Conservation (phyloP, 2,113 vertebrate species). For the Jacana jacana region DNA sequence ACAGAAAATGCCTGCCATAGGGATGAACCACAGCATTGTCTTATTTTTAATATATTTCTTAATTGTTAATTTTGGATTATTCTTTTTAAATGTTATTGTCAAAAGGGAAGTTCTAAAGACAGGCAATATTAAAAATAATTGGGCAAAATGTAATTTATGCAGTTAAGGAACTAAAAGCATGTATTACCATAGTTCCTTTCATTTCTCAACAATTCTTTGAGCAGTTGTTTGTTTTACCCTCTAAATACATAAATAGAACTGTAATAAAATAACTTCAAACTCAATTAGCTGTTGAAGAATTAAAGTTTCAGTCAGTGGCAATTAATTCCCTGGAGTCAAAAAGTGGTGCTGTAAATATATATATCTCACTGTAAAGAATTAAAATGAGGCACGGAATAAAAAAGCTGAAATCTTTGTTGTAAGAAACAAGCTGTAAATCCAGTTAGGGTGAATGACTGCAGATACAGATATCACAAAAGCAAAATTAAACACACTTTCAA, state of each 20-base stretch:
- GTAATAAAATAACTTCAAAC: background rate
- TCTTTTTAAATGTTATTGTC: background rate
- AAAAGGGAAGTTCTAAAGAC: background rate
- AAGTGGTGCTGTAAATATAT: background rate
- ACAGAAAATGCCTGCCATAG: background rate
- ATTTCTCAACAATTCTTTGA: background rate
- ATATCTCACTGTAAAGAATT: background rate
- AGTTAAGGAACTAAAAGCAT: background rate
- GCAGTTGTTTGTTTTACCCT: background rate
- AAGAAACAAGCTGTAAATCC: background rate
- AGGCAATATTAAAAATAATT: background rate
- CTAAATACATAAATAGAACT: background rate
- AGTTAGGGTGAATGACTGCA: background rate
- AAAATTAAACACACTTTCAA: background rate
- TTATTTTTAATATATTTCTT: background rate
- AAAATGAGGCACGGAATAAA: background rate
- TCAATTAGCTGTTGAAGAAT: background rate
- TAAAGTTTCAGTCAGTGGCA: background rate
- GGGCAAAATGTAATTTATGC: background rate
- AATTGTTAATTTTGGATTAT: background rate
- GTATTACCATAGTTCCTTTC: background rate
- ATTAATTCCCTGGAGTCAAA: background rate
- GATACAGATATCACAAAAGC: background rate
- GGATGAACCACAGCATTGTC: background rate
- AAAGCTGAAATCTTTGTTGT: background rate